These are phyloP conservation scores for Paguma larvata DNA, from an alignment of 2,797 vertebrate genomes.

Conservation along the genomic window DNA sequence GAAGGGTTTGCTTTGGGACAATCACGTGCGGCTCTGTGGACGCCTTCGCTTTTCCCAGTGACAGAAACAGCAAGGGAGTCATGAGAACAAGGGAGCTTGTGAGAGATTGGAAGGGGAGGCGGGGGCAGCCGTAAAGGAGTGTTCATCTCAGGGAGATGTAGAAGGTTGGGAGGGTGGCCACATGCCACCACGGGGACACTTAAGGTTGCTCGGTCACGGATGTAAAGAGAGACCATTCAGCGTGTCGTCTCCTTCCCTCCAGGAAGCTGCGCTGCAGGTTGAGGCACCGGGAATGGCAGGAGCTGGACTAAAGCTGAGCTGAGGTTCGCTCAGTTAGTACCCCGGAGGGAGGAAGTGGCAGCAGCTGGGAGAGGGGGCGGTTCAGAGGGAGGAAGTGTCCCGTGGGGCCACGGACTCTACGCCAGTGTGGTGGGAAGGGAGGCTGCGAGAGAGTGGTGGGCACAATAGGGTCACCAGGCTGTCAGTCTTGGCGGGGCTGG, in stretches of 20 bases:
- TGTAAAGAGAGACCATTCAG: neutral
- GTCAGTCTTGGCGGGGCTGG: neutral
- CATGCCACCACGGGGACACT: rapidly evolving
- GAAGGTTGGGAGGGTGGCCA: neutral
- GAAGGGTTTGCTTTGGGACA: neutral
- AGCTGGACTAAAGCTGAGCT: neutral
- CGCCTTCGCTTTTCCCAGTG: neutral
- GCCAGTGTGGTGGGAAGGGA: neutral
- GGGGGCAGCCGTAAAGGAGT: neutral
- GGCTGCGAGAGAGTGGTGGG: too few relatives aligned
- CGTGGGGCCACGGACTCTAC: neutral
- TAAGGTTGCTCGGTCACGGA: neutral
- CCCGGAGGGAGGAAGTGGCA: neutral
- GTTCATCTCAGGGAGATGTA: neutral
- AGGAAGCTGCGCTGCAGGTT: neutral
- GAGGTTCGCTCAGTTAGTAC: neutral
- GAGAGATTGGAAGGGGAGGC: neutral
- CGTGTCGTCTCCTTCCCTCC: neutral
- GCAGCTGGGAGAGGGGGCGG: neutral
- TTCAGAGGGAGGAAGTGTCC: neutral
- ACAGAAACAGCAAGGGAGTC: neutral
- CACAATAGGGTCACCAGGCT: neutral
- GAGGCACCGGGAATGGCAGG: neutral
- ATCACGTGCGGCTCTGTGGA: neutral
- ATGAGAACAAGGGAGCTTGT: neutral